Conservation (phyloP, 1,140 invertebrate genomes). For the Drosophila santomea region DNA sequence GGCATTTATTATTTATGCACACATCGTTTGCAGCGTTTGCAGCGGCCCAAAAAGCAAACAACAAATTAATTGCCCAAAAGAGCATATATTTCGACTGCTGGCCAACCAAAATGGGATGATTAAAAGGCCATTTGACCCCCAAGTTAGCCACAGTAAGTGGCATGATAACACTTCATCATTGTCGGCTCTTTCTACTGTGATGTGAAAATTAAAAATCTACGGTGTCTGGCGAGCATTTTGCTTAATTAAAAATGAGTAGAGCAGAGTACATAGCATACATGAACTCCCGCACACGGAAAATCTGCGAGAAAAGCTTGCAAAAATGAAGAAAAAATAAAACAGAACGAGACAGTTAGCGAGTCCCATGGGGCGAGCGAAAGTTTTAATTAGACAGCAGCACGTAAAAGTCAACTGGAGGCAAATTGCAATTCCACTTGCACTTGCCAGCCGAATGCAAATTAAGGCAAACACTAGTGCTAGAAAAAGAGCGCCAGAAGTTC, state of each 20-base stretch:
- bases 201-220: conserved; percentile 71
- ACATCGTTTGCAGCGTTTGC: conserved; percentile 56
- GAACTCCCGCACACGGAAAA: conserved; percentile 28
- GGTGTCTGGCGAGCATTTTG: conserved; percentile 71
- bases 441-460: conserved; percentile 62
- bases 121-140: conserved; percentile 59
- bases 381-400: conserved; percentile 81
- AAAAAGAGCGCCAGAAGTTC: conserved; percentile 25
- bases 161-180: conserved; percentile 20
- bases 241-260: conserved; percentile 79
- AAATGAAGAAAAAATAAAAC: conserved; percentile 4
- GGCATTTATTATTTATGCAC: conserved; percentile 73
- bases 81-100: conserved; percentile 29
- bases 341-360: conserved; percentile 29
- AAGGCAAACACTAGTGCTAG: conserved; percentile 54
- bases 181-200: not conserved
- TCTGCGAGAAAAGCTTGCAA: conserved; percentile 2
- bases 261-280: conserved; percentile 47
- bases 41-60: conserved; percentile 49
- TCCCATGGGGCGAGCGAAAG: conserved; percentile 50
- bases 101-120: conserved; percentile 47
- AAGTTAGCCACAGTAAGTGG: conserved; percentile 34
- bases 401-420: conserved; percentile 71
- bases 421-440: conserved; percentile 72
- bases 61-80: conserved; percentile 66